Conservation (phyloP, 2,888 invertebrate genomes). For the Prenolepis imparis region DNA sequence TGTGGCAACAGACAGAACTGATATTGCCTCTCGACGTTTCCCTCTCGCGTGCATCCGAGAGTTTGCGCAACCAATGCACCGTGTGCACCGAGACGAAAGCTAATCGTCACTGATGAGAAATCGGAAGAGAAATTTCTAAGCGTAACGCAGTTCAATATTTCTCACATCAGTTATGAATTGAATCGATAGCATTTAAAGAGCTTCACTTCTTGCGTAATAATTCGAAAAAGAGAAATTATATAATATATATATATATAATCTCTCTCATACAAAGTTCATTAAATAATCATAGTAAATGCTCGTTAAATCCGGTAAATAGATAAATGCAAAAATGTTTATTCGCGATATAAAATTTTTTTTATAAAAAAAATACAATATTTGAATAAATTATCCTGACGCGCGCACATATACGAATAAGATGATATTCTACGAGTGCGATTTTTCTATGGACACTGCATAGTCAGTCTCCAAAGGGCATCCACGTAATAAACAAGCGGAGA, state of each 20-base stretch:
- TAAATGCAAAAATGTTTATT: background rate
- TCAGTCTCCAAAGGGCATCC: slow-evolving; percentile 27
- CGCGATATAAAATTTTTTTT: background rate
- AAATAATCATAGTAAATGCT: background rate
- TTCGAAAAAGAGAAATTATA: background rate
- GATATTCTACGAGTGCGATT: background rate
- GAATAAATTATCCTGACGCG: background rate
- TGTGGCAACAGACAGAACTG: slow-evolving; percentile 62
- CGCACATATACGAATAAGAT: background rate
- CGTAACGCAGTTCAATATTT: slow-evolving; percentile 26
- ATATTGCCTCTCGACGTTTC: slow-evolving; percentile 52
- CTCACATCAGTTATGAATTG: background rate
- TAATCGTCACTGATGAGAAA: slow-evolving; percentile 48
- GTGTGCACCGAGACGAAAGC: slow-evolving; percentile 37
- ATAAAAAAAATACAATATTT: background rate
- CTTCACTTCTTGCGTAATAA: background rate
- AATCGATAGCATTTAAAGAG: background rate
- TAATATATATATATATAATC: background rate
- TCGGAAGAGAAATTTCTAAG: slow-evolving; percentile 39
- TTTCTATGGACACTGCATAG: slow-evolving; percentile 35
- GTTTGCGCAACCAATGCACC: slow-evolving; percentile 43
- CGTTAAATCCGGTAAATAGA: background rate
- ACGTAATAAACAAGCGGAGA: slow-evolving; percentile 52
- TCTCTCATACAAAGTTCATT: background rate
- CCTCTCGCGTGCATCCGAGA: slow-evolving; percentile 40